A percentile compares a stretch with the other conserved stretches of the same genome.
Conservation (phyloP, 2,113 vertebrate species). For the Glaucomys volans region DNA sequence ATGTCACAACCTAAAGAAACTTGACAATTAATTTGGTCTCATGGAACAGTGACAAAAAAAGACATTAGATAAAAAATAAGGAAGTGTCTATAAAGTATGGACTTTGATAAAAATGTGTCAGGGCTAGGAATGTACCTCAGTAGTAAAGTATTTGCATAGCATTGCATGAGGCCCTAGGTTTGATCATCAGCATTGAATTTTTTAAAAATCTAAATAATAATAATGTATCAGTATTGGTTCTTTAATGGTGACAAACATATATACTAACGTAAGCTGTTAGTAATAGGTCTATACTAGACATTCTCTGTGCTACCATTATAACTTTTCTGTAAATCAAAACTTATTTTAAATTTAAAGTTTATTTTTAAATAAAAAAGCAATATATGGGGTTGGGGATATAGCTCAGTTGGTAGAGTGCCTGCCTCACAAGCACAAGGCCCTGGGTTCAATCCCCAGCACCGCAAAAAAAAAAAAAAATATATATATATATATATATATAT, state of each 20-base stretch:
- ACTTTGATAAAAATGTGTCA: not conserved
- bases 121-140: too few species aligned
- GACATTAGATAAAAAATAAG: not conserved
- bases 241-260: not conserved
- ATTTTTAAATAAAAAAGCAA: not conserved
- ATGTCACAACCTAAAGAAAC: not conserved
- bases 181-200: too few species aligned
- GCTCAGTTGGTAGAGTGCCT: too few species aligned
- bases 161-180: too few species aligned
- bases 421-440: too few species aligned
- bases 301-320: not conserved
- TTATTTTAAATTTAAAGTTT: not conserved
- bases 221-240: too few species aligned
- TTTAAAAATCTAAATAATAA: too few species aligned
- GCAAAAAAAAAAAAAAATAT: too few species aligned
- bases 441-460: too few species aligned
- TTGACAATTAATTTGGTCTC: not conserved
- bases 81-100: not conserved
- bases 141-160: too few species aligned
- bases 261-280: not conserved
- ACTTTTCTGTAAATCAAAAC: not conserved
- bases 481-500: too few species aligned
- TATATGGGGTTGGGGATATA: too few species aligned
- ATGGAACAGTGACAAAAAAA: not conserved
- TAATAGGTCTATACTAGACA: not conserved